A percentile compares a stretch with the other conserved stretches of the same genome.
These are phyloP conservation scores for Drosophila parthenogenetica DNA, from an alignment of 2,888 invertebrate species.

Conservation along the genomic window DNA sequence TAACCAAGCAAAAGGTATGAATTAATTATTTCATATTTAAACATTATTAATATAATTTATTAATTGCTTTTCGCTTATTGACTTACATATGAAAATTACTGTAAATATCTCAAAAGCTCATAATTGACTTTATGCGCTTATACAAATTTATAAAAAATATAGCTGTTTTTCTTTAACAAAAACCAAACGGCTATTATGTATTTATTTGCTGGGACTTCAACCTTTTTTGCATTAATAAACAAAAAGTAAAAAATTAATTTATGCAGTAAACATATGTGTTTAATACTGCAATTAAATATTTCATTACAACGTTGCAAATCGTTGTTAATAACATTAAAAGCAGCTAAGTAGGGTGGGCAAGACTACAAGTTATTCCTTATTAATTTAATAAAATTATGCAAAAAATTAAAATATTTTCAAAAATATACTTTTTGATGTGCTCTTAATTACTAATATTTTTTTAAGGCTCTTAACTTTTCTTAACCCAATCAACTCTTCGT, in stretches of 20 bases:
- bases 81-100: conserved; percentile 62
- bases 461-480: too few relatives aligned
- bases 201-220: conserved; percentile 48
- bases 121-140: conserved; percentile 53
- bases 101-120: conserved; percentile 60
- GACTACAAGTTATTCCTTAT: neutral
- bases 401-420: neutral
- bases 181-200: neutral
- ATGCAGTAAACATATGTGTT: conserved; percentile 30
- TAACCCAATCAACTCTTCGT: neutral
- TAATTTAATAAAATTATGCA: neutral
- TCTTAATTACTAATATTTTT: too few relatives aligned
- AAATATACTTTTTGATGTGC: neutral
- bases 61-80: conserved; percentile 62
- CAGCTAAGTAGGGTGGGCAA: neutral
- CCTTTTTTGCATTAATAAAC: conserved; percentile 13
- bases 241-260: conserved; percentile 23
- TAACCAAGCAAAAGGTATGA: neutral
- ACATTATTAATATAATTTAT: conserved; percentile 54
- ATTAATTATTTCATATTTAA: conserved; percentile 29
- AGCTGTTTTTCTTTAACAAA: neutral
- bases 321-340: conserved; percentile 1
- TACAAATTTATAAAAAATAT: conserved; percentile 32
- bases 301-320: conserved; percentile 15
- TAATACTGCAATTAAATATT: conserved; percentile 28